Percentiles rank a stretch among this genome's conserved stretches.
These are phyloP conservation scores for Morelia viridis DNA, from an alignment of 2,797 vertebrate species.

Conservation along the genomic window DNA sequence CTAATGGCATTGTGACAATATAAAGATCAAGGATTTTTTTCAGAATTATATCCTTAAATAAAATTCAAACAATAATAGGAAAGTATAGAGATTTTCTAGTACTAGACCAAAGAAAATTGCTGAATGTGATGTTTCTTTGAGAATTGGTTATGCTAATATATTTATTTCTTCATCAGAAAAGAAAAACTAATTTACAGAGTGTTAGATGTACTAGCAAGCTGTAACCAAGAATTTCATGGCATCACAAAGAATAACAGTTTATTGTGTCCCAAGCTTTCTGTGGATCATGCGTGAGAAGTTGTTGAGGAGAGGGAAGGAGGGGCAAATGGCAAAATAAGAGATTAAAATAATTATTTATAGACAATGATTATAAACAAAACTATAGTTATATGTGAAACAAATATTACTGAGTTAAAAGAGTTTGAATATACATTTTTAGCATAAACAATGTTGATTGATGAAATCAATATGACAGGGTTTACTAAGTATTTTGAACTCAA, in stretches of 20 bases:
- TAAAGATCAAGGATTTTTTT: neutral
- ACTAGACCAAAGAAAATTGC: neutral
- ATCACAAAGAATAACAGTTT: neutral
- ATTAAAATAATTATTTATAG: neutral
- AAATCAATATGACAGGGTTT: neutral
- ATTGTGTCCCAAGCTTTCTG: neutral
- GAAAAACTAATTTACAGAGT: neutral
- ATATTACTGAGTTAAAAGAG: neutral
- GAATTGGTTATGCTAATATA: neutral
- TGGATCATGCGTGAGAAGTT: neutral
- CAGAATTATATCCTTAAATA: neutral
- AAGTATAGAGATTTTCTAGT: neutral
- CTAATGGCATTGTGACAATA: neutral
- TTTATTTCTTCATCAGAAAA: neutral
- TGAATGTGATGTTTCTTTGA: neutral
- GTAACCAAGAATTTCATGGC: neutral
- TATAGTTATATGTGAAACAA: neutral
- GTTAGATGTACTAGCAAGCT: neutral
- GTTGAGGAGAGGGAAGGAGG: neutral
- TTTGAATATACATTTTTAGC: neutral
- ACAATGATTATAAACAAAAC: neutral
- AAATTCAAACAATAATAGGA: neutral
- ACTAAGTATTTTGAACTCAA: neutral
- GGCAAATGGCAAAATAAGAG: neutral
- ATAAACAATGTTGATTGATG: neutral